Evolutionary conservation across 1,140 invertebrate species (phyloP).

Genomic region (Neotoxoptera formosana): DNA sequence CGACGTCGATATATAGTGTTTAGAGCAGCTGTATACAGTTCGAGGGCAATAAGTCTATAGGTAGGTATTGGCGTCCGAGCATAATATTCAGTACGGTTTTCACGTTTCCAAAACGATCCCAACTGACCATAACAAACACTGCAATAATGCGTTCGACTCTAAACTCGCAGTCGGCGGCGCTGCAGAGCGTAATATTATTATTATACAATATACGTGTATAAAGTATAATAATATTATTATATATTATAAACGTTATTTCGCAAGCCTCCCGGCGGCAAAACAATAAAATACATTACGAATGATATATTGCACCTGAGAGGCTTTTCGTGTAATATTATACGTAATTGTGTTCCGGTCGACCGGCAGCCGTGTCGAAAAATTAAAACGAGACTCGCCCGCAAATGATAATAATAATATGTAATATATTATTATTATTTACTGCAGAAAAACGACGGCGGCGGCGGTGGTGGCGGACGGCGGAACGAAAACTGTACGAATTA

Average conservation of each 20-base stretch:
- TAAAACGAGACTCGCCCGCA: not conserved
- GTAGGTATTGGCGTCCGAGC: not conserved
- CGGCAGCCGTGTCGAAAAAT: conserved; percentile 22
- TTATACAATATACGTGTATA: no score
- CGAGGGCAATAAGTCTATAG: not conserved
- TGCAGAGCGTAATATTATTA: not conserved
- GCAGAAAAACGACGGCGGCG: not conserved
- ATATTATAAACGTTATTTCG: conserved; percentile 15
- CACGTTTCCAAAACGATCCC: not conserved
- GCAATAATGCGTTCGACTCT: not conserved
- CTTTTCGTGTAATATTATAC: conserved; percentile 9
- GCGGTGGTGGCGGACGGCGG: not conserved
- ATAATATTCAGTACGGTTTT: not conserved
- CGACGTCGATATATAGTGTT: not conserved
- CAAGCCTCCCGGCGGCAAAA: not conserved
- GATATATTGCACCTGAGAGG: conserved; percentile 25
- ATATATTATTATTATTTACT: not conserved
- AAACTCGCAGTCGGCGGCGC: not conserved
- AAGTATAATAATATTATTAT: not conserved
- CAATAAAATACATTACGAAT: conserved; percentile 26
- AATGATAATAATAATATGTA: not conserved
- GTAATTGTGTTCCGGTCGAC: not conserved
- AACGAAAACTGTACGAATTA: not conserved
- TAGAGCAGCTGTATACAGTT: not conserved
- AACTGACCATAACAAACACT: conserved; percentile 25